Evolutionary conservation across 2,888 invertebrate species (phyloP).

Genomic region (Lochmaea crataegi): DNA sequence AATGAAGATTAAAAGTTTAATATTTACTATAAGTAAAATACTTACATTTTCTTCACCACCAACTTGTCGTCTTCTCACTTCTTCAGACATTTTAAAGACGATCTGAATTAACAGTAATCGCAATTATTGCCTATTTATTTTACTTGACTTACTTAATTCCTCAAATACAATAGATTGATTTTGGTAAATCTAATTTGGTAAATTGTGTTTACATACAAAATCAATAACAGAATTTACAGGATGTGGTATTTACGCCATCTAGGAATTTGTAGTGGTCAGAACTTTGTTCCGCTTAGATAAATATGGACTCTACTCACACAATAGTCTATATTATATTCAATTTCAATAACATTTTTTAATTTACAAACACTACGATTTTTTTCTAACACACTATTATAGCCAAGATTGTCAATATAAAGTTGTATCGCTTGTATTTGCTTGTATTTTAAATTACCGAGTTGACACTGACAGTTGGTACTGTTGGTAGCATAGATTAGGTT

Average conservation of each 20-base stretch:
- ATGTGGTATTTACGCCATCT: constrained; percentile 43
- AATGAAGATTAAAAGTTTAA: not conserved
- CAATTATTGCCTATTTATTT: not conserved
- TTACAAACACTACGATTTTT: not conserved
- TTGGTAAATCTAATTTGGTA: constrained; percentile 41
- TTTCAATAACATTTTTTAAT: not conserved
- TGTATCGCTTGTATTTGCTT: no score
- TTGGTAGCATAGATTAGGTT: no score
- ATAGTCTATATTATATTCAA: constrained; percentile 1
- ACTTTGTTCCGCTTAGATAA: not conserved
- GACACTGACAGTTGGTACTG: constrained; percentile 10
- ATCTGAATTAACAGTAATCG: constrained; percentile 2
- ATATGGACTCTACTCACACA: not conserved
- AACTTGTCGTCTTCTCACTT: constrained; percentile 40
- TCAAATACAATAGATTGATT: constrained; percentile 28
- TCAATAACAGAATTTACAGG: constrained; percentile 44
- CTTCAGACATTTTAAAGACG: constrained; percentile 36
- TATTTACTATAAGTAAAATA: constrained; percentile 15
- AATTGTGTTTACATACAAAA: constrained; percentile 41
- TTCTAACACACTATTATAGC: not conserved
- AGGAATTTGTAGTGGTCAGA: constrained; percentile 24
- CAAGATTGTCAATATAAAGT: not conserved
- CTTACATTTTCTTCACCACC: constrained; percentile 42
- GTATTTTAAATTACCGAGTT: not conserved
- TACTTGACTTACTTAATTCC: not conserved